Conservation (phyloP, 2,888 invertebrate genomes). For the Ormyrus rosae region DNA sequence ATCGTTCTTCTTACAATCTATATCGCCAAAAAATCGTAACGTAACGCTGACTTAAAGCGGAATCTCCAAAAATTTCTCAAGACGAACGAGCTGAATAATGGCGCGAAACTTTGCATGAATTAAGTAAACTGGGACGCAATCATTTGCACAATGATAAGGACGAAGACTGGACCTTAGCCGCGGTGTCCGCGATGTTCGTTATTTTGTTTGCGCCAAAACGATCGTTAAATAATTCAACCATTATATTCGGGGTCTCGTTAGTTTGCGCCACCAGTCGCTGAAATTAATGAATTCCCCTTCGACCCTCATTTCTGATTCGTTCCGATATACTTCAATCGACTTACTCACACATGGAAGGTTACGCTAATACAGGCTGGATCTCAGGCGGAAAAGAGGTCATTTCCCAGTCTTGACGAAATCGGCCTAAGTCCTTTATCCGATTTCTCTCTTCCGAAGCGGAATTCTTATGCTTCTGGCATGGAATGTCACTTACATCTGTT, state of each 20-base stretch:
- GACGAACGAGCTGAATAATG: constrained; percentile 24
- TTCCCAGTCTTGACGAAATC: too few relatives aligned
- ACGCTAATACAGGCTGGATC: too few relatives aligned
- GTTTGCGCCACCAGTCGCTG: not conserved
- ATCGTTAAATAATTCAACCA: not conserved
- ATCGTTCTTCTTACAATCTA: too few relatives aligned
- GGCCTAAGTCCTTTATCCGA: too few relatives aligned
- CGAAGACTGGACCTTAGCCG: not conserved
- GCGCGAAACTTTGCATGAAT: not conserved
- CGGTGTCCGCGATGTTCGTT: not conserved
- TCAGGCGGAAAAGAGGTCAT: too few relatives aligned
- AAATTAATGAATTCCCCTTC: constrained; percentile 1
- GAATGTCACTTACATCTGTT: too few relatives aligned
- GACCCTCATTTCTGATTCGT: constrained; percentile 3
- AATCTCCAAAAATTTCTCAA: not conserved
- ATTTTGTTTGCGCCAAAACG: not conserved
- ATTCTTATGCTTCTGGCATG: too few relatives aligned
- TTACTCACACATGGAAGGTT: too few relatives aligned
- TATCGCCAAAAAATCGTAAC: too few relatives aligned
- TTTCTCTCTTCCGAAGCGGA: too few relatives aligned
- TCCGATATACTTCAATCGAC: too few relatives aligned
- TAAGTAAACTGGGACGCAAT: constrained; percentile 25
- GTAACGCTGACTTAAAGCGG: too few relatives aligned
- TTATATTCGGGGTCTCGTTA: not conserved
- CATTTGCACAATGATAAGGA: constrained; percentile 25